Base-by-base conservation (phyloP, 1,140 invertebrate genomes). In the Dinoponera quadriceps region DNA sequence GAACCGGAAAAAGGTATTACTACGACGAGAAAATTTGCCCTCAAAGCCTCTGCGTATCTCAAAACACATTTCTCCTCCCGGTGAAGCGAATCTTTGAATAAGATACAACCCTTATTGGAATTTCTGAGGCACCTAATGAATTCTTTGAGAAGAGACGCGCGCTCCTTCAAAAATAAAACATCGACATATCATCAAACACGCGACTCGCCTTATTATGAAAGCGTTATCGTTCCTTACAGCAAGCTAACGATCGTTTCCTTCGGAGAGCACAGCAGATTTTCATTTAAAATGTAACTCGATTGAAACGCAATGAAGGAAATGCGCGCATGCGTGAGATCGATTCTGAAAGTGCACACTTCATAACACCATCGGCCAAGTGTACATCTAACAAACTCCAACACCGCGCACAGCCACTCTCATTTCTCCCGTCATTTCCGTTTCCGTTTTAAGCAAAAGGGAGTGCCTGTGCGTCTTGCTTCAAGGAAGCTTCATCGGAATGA, bases 1-100 rank as follows among this genome's bases (percentile, higher is more conserved):
- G 65, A 68, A 27, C 38, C 18, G 62, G 62, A 77, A 66, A 77
- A 77, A 77, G 62, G 74, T 48, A 77, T 68, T 81, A 74, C 38
- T 11, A 11, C 38, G 38, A 44, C 54, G 54, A 29, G 38, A 48
- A 81, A 73, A 73, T 60, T 59, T 81, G 54, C 55, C 33, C 33
- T 59, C 65, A 59, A 60, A 80, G 57, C 16, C n/a, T 16, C 48
- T 25, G 48, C 48, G 13, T 77, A n/a, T 29, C 62, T 22, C 27
- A 54, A 75, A 75, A 63, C 59, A 75, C 38, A 62, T 22, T 22
- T 20, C 54, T 20, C 48, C 11, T 27, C n/a, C n/a, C 51, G 51
- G 38, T 44, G 38, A 44, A 55, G 48, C 63, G 66, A 54, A 68
- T 66, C 29, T 16, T 66, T 38, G 65, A 54, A 44, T 77, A 66